Conservation (phyloP, 2,113 vertebrate species). For the Holacanthus passer region DNA sequence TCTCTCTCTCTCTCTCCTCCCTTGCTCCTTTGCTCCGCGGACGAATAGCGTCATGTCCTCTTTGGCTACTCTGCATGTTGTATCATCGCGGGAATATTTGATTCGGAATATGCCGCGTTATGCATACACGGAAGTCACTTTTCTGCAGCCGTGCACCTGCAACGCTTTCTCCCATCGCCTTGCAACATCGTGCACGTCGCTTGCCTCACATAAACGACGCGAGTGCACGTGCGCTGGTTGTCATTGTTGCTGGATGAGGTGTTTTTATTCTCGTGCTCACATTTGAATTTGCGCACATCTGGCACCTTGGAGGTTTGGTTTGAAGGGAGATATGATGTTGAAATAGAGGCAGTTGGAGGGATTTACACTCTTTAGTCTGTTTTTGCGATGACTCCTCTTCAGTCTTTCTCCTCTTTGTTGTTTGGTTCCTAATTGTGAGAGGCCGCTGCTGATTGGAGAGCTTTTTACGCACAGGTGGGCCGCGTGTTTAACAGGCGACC, state of each 20-base stretch:
- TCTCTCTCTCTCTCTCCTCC: conserved; percentile 39
- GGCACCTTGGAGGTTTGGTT: not conserved
- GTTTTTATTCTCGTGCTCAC: conserved; percentile 22
- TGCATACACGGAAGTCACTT: conserved; percentile 60
- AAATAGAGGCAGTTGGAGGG: not conserved
- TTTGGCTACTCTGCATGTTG: conserved; percentile 84
- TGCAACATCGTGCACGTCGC: not conserved
- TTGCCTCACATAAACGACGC: not conserved
- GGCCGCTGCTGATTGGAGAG: conserved; percentile 29
- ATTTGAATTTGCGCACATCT: conserved; percentile 44
- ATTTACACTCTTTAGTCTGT: conserved; percentile 6
- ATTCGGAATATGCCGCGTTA: conserved; percentile 68
- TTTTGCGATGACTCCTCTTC: conserved; percentile 6
- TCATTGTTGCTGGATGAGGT: not conserved
- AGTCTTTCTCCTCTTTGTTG: conserved; percentile 47
- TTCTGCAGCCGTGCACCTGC: conserved; percentile 18
- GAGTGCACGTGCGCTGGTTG: not conserved
- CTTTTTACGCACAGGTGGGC: conserved; percentile 49
- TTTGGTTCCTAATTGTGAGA: conserved; percentile 30
- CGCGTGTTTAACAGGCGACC: conserved; percentile 24
- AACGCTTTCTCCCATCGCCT: not conserved
- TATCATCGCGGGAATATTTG: conserved; percentile 85
- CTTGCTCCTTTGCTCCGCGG: conserved; percentile 71
- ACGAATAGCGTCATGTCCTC: conserved; percentile 77
- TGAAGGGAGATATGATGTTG: not conserved